Percentiles rank a stretch among this genome's conserved stretches.
Conservation (phyloP, 2,888 invertebrate genomes). For the Quadriops clusia region DNA sequence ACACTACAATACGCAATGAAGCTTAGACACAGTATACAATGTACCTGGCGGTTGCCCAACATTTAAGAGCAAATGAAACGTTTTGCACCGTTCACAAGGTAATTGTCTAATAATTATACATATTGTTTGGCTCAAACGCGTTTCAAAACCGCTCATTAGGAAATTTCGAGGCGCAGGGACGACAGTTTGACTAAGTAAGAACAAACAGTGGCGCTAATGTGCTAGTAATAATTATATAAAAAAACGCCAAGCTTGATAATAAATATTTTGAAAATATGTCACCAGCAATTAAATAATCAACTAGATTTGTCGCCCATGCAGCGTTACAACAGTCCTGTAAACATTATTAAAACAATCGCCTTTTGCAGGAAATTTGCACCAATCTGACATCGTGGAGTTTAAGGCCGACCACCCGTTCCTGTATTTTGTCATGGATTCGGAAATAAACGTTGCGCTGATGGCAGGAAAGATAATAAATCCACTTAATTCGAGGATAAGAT, state of each 20-base stretch:
- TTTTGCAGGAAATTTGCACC: constrained; percentile 35
- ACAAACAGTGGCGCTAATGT: no score
- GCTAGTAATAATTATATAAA: no score
- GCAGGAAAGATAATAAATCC: constrained; percentile 76
- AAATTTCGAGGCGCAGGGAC: constrained; percentile 8
- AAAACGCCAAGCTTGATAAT: no score
- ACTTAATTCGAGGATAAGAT: constrained; percentile 67
- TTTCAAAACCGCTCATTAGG: constrained; percentile 7
- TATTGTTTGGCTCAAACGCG: constrained; percentile 17
- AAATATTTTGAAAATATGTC: no score
- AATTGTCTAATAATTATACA: constrained; percentile 22
- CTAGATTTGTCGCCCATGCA: constrained; percentile 7
- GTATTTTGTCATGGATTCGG: constrained; percentile 74
- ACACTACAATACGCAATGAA: no score
- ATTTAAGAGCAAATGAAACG: constrained; percentile 18
- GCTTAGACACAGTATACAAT: no score
- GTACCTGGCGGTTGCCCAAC: no score
- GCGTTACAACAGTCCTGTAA: no score
- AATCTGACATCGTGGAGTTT: constrained; percentile 51
- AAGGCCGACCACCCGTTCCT: constrained; percentile 73
- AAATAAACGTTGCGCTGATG: constrained; percentile 67
- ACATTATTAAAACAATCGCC: constrained; percentile 10
- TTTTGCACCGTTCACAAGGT: constrained; percentile 18
- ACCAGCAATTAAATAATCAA: no score
- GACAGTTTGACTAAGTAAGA: no score